These are phyloP conservation scores for Lymantria monacha DNA, from an alignment of 2,888 invertebrate genomes.

Conservation along the genomic window DNA sequence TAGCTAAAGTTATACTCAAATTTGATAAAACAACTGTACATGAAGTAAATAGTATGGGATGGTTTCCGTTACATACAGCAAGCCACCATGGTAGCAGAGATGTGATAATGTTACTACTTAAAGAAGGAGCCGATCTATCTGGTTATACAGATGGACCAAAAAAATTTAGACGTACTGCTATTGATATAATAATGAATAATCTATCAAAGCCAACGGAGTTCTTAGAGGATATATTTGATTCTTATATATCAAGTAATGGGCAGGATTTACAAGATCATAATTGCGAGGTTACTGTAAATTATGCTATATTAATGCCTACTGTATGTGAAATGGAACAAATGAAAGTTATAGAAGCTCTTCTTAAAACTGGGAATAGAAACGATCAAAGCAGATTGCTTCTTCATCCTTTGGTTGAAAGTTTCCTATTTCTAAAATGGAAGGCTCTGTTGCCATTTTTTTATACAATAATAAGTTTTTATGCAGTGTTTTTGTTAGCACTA, in stretches of 20 bases:
- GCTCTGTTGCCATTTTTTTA: conserved; percentile 79
- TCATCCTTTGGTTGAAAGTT: conserved; percentile 82
- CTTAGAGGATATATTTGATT: conserved; percentile 77
- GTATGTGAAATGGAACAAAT: conserved; percentile 75
- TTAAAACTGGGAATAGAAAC: conserved; percentile 77
- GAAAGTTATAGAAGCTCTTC: conserved; percentile 78
- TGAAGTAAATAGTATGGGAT: conserved; percentile 62
- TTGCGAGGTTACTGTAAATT: conserved; percentile 77
- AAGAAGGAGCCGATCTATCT: conserved; percentile 73
- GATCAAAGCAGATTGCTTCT: conserved; percentile 73
- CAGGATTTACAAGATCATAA: conserved; percentile 51
- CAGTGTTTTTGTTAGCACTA: conserved; percentile 72
- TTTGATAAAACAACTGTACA: conserved; percentile 66
- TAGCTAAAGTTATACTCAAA: conserved; percentile 58
- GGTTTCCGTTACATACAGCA: conserved; percentile 67
- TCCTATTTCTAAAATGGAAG: conserved; percentile 81
- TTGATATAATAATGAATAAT: conserved; percentile 77
- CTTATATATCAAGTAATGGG: conserved; percentile 71
- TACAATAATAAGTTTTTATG: conserved; percentile 72
- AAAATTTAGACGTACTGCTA: conserved; percentile 66
- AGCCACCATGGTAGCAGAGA: conserved; percentile 83
- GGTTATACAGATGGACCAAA: conserved; percentile 64
- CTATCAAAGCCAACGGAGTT: conserved; percentile 77
- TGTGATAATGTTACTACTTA: conserved; percentile 67
- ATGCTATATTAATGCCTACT: conserved; percentile 70